phyloP scores from a whole-genome alignment of 2,113 vertebrate genomes.

The Potamarius usumacintae region DNA sequence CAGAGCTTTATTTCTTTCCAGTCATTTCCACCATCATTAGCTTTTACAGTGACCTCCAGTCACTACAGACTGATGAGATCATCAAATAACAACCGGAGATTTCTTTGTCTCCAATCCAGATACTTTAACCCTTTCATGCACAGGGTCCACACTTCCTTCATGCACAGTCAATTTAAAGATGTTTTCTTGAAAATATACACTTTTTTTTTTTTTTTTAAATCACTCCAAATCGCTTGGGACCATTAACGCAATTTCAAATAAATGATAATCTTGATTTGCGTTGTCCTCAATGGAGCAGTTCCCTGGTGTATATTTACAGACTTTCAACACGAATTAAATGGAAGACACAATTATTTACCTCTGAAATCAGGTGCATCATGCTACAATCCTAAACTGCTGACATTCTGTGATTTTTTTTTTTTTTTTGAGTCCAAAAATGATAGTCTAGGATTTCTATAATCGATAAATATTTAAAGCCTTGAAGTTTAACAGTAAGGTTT shows the following conservation, averaged over 20 bases:
- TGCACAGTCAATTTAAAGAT: background rate
- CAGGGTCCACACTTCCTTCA: too few species aligned
- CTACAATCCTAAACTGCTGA: background rate
- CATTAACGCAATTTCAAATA: background rate
- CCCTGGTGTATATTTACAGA: background rate
- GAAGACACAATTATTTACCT: background rate
- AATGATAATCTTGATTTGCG: background rate
- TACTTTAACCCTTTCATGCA: background rate
- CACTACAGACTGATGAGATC: background rate
- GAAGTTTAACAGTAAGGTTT: background rate
- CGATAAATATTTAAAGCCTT: background rate
- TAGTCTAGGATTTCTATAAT: background rate
- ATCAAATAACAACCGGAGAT: background rate
- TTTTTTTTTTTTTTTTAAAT: background rate
- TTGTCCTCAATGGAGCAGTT: background rate
- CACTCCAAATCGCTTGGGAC: background rate
- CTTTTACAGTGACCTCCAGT: background rate
- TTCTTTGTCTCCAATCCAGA: background rate
- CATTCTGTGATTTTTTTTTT: background rate
- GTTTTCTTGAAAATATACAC: background rate
- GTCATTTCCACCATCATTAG: background rate
- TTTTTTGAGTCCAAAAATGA: background rate
- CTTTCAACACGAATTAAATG: background rate
- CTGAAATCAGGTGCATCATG: background rate
- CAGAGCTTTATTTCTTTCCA: background rate